Base-by-base conservation (phyloP, 53 echinoderm and acorn worm genomes). In the Paracentrotus lividus region DNA sequence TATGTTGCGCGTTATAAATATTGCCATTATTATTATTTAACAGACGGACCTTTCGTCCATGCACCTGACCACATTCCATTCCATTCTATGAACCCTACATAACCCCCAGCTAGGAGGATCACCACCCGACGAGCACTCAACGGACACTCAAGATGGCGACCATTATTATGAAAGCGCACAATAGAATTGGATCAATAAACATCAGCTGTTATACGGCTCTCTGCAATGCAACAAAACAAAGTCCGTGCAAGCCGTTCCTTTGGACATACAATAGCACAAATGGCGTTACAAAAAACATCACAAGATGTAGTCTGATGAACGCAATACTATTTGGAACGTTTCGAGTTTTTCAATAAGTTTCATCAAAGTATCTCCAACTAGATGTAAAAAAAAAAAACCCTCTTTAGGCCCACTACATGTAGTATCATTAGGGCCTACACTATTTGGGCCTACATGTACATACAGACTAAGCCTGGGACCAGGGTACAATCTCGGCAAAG, bases 141-240 rank as follows among this genome's bases (percentile, higher is more conserved):
- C 81, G n/a, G 47, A 27, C 44, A 81, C 81, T 44, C 49, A 81
- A 81, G 81, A 81, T 81, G 81, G 81, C 81, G 21, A 47, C 81
- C 81, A 81, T 47, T 81, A 81, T 47, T 81, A 34, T 72, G 72
- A 18, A 40, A 1, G 72, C 32, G 38, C 18, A 72, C 40, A 81
- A 72, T 27, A 72, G 72, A 72, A 81, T 23, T 26, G 81, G 47
- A 81, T 81, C 81, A 47, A 81, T 81, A 81, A 32, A 81, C 47
- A 47, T 81, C 81, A 81, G 81, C 81, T 81, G 81, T 81, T 81
- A 81, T 77, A 67, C 5, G 47, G 81, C n/a, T 47, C 10, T 49
- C 77, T 47, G 49, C 47, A 13, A 81, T 81, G n/a, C 81, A 81
- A 81, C 81, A 81, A 81, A 81, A 44, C 26, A 26, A 4, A 13